phyloP scores from a whole-genome alignment of 2,113 vertebrate genomes.

The Piprites chloris region DNA sequence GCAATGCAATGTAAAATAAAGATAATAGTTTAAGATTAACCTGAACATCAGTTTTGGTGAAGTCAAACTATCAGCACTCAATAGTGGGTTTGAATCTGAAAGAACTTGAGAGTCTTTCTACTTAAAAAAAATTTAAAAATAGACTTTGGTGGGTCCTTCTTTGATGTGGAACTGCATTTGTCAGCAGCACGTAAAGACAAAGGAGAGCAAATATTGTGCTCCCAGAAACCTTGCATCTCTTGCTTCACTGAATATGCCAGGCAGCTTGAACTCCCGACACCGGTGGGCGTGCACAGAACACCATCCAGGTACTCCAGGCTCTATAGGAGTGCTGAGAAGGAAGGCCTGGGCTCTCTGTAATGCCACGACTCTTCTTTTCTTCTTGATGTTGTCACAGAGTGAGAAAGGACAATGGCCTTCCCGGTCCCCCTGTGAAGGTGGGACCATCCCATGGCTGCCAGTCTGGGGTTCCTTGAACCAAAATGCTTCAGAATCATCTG shows the following conservation, averaged over 20 bases:
- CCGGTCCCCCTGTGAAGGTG: not conserved
- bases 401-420: not conserved
- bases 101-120: not conserved
- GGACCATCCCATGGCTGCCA: not conserved
- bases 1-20: not conserved
- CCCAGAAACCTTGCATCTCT: not conserved
- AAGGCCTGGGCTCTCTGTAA: not conserved
- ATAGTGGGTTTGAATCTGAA: not conserved
- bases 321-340: not conserved
- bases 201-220: not conserved
- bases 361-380: not conserved
- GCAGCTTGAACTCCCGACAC: not conserved
- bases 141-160: not conserved
- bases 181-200: not conserved
- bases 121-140: not conserved
- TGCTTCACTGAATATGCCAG: not conserved
- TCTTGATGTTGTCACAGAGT: fast-evolving
- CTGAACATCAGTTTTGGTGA: not conserved
- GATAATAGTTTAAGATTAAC: not conserved
- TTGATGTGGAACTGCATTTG: not conserved
- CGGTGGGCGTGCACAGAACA: fast-evolving
- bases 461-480: not conserved
- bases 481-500: not conserved
- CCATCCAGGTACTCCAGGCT: not conserved
- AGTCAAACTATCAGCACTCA: not conserved